A percentile compares a stretch with the other conserved stretches of the same genome.
phyloP scores from a whole-genome alignment of 1,140 invertebrate genomes.

The Drosophila subobscura region DNA sequence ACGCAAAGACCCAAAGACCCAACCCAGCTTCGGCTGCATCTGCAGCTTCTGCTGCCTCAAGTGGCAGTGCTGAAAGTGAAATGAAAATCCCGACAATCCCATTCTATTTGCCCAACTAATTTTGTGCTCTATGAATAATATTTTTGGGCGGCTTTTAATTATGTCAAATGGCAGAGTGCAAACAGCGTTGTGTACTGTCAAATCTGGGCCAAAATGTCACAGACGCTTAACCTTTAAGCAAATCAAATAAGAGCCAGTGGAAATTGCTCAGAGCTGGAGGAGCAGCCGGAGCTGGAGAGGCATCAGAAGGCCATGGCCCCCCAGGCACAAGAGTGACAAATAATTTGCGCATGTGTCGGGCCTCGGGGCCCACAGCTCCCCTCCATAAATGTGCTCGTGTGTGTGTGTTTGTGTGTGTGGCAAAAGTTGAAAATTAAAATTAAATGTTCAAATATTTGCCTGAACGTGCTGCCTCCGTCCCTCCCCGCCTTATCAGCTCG shows the following conservation, averaged over 20 bases:
- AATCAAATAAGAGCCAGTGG: constrained; percentile 55
- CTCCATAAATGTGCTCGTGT: not conserved
- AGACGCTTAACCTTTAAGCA: constrained; percentile 74
- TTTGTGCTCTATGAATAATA: constrained; percentile 39
- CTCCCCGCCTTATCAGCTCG: constrained; percentile 28
- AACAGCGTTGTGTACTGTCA: constrained; percentile 25
- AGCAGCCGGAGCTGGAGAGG: not conserved
- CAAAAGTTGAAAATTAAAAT: constrained; percentile 64
- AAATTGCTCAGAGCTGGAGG: constrained; percentile 36
- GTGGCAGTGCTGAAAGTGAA: constrained; percentile 19
- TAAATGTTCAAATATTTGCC: constrained; percentile 69
- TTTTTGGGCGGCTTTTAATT: constrained; percentile 38
- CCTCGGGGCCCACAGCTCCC: constrained; percentile 1
- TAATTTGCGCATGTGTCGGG: constrained; percentile 63
- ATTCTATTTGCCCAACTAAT: constrained; percentile 27
- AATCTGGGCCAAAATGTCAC: constrained; percentile 53
- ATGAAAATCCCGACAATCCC: constrained; percentile 41
- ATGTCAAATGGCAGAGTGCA: constrained; percentile 17
- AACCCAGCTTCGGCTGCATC: constrained; percentile 11
- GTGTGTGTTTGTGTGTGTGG: constrained; percentile 1
- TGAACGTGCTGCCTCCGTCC: constrained; percentile 2
- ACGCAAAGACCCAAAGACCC: no score
- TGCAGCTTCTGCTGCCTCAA: constrained; percentile 1
- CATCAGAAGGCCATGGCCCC: constrained; percentile 7
- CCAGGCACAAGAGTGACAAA: constrained; percentile 49